Evolutionary conservation across 2,888 invertebrate genomes (phyloP), one percentile per base, ranked within the genome.

Genomic region (Sarcophaga rosellei): DNA sequence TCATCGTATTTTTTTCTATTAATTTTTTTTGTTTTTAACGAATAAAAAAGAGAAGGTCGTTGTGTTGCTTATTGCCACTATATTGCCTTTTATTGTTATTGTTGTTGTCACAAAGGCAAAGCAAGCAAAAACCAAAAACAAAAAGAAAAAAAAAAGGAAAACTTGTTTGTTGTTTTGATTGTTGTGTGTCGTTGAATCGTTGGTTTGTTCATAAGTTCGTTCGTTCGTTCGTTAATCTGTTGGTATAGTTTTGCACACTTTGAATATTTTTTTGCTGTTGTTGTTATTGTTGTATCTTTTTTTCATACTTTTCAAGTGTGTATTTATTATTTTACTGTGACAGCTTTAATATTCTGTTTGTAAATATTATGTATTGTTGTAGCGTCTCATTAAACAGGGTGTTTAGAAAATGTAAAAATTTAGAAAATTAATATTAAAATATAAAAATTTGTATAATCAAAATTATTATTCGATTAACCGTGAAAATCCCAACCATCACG

Each of bases 41-140:
- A 84, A 85, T 85, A 84, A 84, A 84, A 86, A 86, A 81, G 86
- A 86, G 86, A 86, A 86, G 86, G 86, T 86, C 86, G 86, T 84
- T 86, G 86, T 84, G 78, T 81, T 84, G 81, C 76, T 68, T 66
- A 66, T 25, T 77, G 73, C 80, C 69, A 75, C 65, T 79, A 76
- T 76, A 61, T 74, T n/a, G n/a, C n/a, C 63, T 80, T 45, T 35
- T 62, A n/a, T 73, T 44, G 17, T 83, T 77, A 47, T 65, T 4
- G 72, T 53, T 53, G 53, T 17, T n/a, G n/a, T 17, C 17, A 15
- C 47, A 15, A 47, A 35, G 35, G 35, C 6, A 6, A 35, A 35
- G 6, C 1, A 35, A n/a, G n/a, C n/a, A n/a, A n/a, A 35, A 35
- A 23, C 3, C 23, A 1, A 25, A 2, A 35, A 35, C 6, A 2